These are phyloP conservation scores for Noturus placidus DNA, from an alignment of 2,113 vertebrate genomes.

Conservation along the genomic window DNA sequence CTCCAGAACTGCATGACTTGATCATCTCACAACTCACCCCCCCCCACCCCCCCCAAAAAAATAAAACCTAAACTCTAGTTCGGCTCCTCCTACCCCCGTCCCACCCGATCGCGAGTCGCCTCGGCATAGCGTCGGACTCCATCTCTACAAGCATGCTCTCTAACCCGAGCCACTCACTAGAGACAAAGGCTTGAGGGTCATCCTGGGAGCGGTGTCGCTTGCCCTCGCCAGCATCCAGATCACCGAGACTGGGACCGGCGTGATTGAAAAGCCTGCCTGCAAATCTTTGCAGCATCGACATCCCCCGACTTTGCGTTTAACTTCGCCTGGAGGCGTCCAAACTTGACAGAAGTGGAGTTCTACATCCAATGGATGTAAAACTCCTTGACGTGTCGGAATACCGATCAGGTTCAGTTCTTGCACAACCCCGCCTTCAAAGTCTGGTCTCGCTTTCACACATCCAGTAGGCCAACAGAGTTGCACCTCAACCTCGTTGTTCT, in stretches of 20 bases:
- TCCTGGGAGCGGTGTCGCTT: slow-evolving; percentile 63
- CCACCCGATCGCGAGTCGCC: slow-evolving; percentile 28
- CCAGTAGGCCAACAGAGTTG: too few species aligned
- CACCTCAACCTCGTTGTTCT: slow-evolving; percentile 31
- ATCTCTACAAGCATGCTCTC: slow-evolving; percentile 40
- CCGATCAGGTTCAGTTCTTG: neutral
- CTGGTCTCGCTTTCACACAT: neutral
- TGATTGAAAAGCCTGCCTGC: slow-evolving; percentile 71
- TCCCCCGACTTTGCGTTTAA: slow-evolving; percentile 47
- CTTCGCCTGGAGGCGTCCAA: slow-evolving; percentile 40
- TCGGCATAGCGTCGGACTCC: slow-evolving; percentile 29
- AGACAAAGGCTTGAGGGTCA: slow-evolving; percentile 66
- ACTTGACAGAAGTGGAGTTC: neutral
- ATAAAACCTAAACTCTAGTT: neutral
- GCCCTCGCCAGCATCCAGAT: slow-evolving; percentile 60
- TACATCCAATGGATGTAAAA: neutral
- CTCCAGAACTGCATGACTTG: neutral
- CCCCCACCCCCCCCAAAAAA: neutral
- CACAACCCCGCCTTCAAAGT: slow-evolving; percentile 50
- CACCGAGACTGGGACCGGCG: slow-evolving; percentile 64
- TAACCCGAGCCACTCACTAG: slow-evolving; percentile 67
- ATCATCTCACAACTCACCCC: slow-evolving; percentile 10
- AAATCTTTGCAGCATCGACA: slow-evolving; percentile 74
- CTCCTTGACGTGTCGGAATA: neutral
- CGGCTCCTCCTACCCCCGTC: slow-evolving; percentile 23